These are phyloP conservation scores for Scelioninae gen. 2 DNA, from an alignment of 2,888 invertebrate genomes.

Conservation along the genomic window DNA sequence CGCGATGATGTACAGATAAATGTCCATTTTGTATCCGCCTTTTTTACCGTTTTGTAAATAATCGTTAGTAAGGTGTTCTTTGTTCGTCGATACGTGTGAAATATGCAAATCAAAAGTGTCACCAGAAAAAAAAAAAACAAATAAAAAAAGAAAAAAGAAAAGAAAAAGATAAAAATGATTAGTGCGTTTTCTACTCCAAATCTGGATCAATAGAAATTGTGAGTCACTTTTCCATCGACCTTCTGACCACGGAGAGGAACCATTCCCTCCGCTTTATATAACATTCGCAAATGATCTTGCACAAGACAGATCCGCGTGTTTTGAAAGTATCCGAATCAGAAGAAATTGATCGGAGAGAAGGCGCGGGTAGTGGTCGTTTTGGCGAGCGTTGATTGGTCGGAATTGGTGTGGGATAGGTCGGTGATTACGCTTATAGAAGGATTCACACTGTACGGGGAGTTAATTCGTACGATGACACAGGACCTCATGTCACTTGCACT, in stretches of 20 bases:
- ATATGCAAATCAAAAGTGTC: no score
- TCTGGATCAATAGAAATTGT: slow-evolving; percentile 37
- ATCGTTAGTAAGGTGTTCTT: no score
- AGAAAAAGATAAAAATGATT: no score
- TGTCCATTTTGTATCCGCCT: no score
- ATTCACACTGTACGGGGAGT: slow-evolving; percentile 49
- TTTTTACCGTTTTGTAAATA: no score
- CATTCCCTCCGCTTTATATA: slow-evolving; percentile 41
- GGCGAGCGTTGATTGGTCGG: slow-evolving; percentile 52
- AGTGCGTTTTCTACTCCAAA: slow-evolving; percentile 21
- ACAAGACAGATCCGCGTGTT: slow-evolving; percentile 54
- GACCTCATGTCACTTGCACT: slow-evolving; percentile 57
- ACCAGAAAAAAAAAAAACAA: no score
- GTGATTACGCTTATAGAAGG: slow-evolving; percentile 58
- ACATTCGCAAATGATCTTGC: slow-evolving; percentile 54
- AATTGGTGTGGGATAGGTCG: slow-evolving; percentile 58
- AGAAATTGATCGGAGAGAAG: slow-evolving; percentile 54
- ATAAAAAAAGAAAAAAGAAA: no score
- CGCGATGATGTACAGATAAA: no score
- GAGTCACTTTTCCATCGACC: slow-evolving; percentile 19
- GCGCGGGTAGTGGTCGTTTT: slow-evolving; percentile 44
- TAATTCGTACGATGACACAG: slow-evolving; percentile 58
- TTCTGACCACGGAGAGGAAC: slow-evolving; percentile 14
- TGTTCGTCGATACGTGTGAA: no score
- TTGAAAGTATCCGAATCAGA: slow-evolving; percentile 56